A percentile compares a stretch with the other conserved stretches of the same genome.
Conservation (phyloP, 2,888 invertebrate genomes). For the Girardia tigrina region DNA sequence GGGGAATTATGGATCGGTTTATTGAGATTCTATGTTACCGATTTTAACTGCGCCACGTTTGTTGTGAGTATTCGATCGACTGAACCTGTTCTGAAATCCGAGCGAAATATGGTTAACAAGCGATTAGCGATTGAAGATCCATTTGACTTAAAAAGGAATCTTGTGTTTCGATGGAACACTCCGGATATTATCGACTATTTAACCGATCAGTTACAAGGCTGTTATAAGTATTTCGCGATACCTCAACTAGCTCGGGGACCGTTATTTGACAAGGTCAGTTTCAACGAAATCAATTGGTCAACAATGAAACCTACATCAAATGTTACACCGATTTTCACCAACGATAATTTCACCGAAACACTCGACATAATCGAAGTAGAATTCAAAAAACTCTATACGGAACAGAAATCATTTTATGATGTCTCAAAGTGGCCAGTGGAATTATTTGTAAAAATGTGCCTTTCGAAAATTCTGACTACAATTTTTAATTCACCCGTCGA, state of each 20-base stretch:
- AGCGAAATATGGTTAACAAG: not conserved
- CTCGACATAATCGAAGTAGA: not conserved
- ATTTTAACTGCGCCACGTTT: not conserved
- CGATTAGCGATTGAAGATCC: not conserved
- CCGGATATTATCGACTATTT: not conserved
- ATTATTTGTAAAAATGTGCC: not conserved
- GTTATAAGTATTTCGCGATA: not conserved
- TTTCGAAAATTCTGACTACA: not conserved
- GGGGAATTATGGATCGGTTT: not conserved
- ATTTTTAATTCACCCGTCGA: not conserved
- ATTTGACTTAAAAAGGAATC: not conserved
- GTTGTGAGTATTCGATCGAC: not conserved
- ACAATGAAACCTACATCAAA: not conserved
- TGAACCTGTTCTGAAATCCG: not conserved
- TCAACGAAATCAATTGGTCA: not conserved
- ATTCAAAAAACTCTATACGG: not conserved
- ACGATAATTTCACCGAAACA: conserved; percentile 12
- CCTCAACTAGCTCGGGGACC: not conserved
- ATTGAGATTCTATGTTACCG: not conserved
- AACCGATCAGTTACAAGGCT: not conserved
- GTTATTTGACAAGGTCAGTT: not conserved
- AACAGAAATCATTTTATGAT: conserved; percentile 12
- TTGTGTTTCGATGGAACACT: not conserved
- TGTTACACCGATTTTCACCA: not conserved
- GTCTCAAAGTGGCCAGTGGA: conserved; percentile 2